A percentile compares a stretch with the other conserved stretches of the same genome.
phyloP scores from a whole-genome alignment of 2,888 invertebrate genomes.

The Archaeoteleia sp. region DNA sequence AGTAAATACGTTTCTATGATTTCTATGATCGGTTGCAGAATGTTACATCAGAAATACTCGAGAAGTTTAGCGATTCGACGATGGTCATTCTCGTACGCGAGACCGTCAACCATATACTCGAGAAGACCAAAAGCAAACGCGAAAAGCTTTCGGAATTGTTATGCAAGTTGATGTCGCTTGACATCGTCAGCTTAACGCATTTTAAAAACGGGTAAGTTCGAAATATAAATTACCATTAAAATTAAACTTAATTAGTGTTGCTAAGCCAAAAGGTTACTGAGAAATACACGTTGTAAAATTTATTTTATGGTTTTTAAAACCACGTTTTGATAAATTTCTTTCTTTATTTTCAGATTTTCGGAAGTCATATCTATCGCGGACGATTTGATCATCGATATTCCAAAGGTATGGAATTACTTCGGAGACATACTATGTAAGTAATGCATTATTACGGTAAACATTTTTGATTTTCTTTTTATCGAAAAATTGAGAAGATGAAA shows the following conservation, averaged over 20 bases:
- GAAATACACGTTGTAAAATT: slow-evolving; percentile 11
- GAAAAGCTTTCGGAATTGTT: slow-evolving; percentile 76
- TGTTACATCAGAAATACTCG: slow-evolving; percentile 53
- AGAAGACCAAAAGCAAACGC: slow-evolving; percentile 73
- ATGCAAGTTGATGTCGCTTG: slow-evolving; percentile 60
- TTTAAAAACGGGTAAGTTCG: slow-evolving; percentile 51
- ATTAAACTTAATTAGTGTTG: slow-evolving; percentile 42
- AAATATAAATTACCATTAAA: background rate
- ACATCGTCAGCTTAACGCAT: slow-evolving; percentile 31
- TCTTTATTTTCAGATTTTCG: slow-evolving; percentile 77
- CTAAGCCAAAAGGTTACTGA: slow-evolving; percentile 62
- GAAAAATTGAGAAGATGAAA: slow-evolving; percentile 59
- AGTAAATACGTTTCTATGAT: background rate
- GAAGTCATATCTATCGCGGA: slow-evolving; percentile 81
- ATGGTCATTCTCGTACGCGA: slow-evolving; percentile 64
- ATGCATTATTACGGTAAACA: slow-evolving; percentile 13
- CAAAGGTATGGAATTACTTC: slow-evolving; percentile 87
- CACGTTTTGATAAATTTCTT: too few species aligned
- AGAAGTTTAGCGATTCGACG: slow-evolving; percentile 62
- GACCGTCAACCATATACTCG: slow-evolving; percentile 72
- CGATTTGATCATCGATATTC: slow-evolving; percentile 89
- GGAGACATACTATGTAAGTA: slow-evolving; percentile 81
- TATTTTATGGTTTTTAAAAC: background rate
- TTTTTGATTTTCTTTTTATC: slow-evolving; percentile 18
- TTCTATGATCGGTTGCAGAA: slow-evolving; percentile 25